Base-by-base conservation (phyloP, 1,140 invertebrate genomes). In the Chrysomallon squamiferum region DNA sequence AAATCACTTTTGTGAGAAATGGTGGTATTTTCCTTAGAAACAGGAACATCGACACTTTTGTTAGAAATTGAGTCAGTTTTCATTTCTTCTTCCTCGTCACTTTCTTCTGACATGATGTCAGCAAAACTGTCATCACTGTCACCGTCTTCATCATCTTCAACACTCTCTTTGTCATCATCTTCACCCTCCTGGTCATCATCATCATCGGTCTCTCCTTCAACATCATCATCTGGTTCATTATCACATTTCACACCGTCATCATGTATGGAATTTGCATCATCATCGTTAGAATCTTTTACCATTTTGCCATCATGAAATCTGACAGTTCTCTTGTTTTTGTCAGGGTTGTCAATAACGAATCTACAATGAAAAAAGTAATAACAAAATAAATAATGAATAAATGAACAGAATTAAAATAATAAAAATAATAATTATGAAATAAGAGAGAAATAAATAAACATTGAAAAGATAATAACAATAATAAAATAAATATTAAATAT, bases 211-310 rank as follows among this genome's bases (percentile, higher is more conserved):
- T 67, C 61, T n/a, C 71, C 67, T 3, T 71, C 68, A 54, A 64
- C 67, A 27, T 61, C 64, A 57, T 63, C 67, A 32, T 64, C 65
- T 29, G 69, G 64, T 52, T 73, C 62, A n/a, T 64, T 43, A 59
- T 68, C 73, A 54, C 71, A 69, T 43, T 73, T 69, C 65, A 76
- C 50, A 50, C 65, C 69, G 56, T 60, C 59, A 38, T 68, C 30
- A 72, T 67, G 62, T 45, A 63, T 57, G 54, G 64, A 30, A 57
- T 79, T 70, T 35, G 78, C 77, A 38, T 86, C 80, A 47, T 73
- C 66, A 13, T 20, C 73, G 20, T 83, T 75, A 65, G 75, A 74
- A 20, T 84, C 80, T 9, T 71, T 38, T 7, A 38, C 61, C 38
- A 75, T 58, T 62, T 70, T 25, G 20, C 62, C 54, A 1, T 63